Conservation (phyloP, 2,113 vertebrate species). For the Anolis carolinensis region DNA sequence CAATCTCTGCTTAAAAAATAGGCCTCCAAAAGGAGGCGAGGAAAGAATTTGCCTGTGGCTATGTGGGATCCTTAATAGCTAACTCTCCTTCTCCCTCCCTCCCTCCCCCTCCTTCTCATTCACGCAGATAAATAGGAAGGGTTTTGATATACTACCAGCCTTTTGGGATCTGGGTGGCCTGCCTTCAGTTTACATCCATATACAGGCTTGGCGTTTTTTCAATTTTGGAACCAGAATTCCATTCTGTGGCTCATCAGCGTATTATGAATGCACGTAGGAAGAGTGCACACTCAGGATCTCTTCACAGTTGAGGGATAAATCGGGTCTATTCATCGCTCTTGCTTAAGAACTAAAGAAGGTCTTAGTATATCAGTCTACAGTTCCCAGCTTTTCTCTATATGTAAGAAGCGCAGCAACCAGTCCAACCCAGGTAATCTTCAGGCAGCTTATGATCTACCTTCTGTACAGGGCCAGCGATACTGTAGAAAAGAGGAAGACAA, state of each 20-base stretch:
- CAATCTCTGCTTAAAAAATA: constrained; percentile 76
- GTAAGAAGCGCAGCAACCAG: neutral
- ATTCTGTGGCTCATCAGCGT: neutral
- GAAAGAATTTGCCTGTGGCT: constrained; percentile 82
- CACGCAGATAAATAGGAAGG: constrained; percentile 66
- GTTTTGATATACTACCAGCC: constrained; percentile 70
- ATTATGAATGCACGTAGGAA: neutral
- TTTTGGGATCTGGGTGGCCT: constrained; percentile 35
- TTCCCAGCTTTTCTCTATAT: neutral
- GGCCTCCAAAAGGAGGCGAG: constrained; percentile 72
- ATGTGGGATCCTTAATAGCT: constrained; percentile 78
- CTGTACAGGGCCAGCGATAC: neutral
- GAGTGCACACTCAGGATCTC: neutral
- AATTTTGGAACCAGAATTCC: neutral
- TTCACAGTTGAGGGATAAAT: neutral
- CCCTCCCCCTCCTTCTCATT: neutral
- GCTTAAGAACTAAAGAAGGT: neutral
- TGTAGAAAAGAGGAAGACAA: neutral
- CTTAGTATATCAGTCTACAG: neutral
- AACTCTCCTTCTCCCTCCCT: constrained; percentile 46
- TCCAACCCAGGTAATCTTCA: neutral
- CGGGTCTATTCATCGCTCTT: neutral
- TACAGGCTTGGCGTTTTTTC: too few relatives aligned
- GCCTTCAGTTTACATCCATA: neutral
- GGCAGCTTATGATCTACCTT: neutral